These are phyloP conservation scores for Lepus americanus DNA, from an alignment of 2,113 vertebrate species.

Conservation along the genomic window DNA sequence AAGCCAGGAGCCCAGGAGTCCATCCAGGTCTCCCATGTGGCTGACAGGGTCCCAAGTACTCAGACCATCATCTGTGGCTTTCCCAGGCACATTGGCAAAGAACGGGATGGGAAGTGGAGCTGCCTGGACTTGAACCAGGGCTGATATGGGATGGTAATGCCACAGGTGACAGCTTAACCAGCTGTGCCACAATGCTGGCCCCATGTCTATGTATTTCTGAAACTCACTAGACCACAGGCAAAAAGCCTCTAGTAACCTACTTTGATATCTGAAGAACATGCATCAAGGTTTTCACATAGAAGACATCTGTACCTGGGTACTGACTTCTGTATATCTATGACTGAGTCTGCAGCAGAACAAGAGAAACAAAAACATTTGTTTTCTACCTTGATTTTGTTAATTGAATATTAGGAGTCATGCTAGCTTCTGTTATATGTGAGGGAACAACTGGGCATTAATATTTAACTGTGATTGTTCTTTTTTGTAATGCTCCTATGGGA, in stretches of 20 bases:
- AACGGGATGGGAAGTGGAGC: too few species aligned
- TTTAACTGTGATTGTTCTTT: slow-evolving; percentile 30
- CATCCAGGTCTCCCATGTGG: too few species aligned
- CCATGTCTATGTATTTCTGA: not conserved
- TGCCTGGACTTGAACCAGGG: too few species aligned
- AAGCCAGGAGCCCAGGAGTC: too few species aligned
- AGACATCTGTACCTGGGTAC: not conserved
- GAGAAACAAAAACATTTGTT: not conserved
- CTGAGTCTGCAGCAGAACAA: not conserved
- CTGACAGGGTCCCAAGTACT: too few species aligned
- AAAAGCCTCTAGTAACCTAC: not conserved
- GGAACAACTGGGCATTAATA: not conserved
- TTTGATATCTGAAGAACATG: not conserved
- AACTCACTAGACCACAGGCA: not conserved
- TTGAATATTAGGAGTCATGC: not conserved
- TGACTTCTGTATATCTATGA: not conserved
- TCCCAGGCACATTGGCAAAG: too few species aligned
- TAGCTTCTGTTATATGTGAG: slow-evolving; percentile 14
- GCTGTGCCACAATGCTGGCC: too few species aligned
- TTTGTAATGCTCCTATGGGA: slow-evolving; percentile 21
- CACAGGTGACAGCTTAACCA: too few species aligned
- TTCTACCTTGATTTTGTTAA: not conserved
- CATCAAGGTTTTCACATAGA: not conserved
- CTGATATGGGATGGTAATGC: too few species aligned
- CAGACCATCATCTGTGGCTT: too few species aligned